phyloP scores from a whole-genome alignment of 2,888 invertebrate species.

The Harpalus rufipes region DNA sequence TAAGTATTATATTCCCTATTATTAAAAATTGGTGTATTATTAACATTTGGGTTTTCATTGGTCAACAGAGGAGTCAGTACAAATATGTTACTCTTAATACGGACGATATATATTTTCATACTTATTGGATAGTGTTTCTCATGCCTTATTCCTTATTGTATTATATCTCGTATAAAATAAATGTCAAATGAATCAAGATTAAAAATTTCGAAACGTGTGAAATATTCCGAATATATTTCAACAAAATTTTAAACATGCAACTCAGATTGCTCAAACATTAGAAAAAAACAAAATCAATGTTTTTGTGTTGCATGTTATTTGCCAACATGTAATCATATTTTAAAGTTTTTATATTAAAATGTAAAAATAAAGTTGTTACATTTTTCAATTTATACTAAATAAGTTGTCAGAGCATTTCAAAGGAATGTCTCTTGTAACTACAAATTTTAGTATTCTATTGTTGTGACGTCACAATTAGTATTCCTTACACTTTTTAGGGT shows the following conservation, averaged over 20 bases:
- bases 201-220: constrained; percentile 4
- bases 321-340: constrained; percentile 5
- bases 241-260: constrained; percentile 13
- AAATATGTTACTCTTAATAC: too few relatives aligned
- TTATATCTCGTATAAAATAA: neutral
- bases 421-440: neutral
- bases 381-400: neutral
- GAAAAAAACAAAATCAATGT: constrained; percentile 1
- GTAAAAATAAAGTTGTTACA: constrained; percentile 7
- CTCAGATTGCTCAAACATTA: neutral
- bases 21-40: too few relatives aligned
- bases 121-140: too few relatives aligned
- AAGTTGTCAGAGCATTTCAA: neutral
- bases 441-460: constrained; percentile 10
- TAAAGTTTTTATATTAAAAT: neutral
- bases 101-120: too few relatives aligned
- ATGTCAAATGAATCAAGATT: neutral
- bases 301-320: constrained; percentile 15
- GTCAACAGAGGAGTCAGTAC: too few relatives aligned
- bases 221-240: constrained; percentile 14
- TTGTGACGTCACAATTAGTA: constrained; percentile 29
- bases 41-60: too few relatives aligned
- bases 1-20: too few relatives aligned
- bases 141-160: too few relatives aligned
- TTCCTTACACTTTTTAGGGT: neutral